Percentiles rank a stretch among this genome's conserved stretches.
phyloP scores from a whole-genome alignment of 2,797 vertebrate genomes.

The Tiaroga cobitis region DNA sequence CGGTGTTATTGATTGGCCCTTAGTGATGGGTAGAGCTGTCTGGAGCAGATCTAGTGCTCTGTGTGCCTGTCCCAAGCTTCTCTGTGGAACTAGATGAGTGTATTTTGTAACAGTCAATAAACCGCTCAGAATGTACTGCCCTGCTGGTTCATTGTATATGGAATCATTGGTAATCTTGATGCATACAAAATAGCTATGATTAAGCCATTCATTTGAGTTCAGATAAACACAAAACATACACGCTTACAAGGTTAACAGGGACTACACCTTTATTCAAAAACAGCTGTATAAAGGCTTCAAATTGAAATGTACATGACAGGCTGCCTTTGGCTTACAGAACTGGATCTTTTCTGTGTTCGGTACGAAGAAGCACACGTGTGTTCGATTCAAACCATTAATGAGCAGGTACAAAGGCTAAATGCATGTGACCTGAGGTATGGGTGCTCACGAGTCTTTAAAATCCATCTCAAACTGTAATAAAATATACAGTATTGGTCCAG shows the following conservation, averaged over 20 bases:
- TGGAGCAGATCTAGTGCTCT: constrained; percentile 74
- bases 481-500: constrained; percentile 53
- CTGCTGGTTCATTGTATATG: constrained; percentile 38
- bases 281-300: constrained; percentile 56
- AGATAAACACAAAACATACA: constrained; percentile 31
- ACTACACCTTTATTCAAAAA: constrained; percentile 67
- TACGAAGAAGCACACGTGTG: not conserved
- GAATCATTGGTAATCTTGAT: not conserved
- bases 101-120: constrained; percentile 81
- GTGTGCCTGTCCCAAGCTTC: constrained; percentile 76
- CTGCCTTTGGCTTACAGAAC: constrained; percentile 21
- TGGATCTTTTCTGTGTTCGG: not conserved
- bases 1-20: constrained; percentile 5
- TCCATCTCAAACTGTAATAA: constrained; percentile 54
- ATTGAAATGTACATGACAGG: constrained; percentile 63
- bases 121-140: constrained; percentile 70
- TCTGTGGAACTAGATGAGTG: constrained; percentile 79
- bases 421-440: constrained; percentile 76
- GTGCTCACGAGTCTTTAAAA: constrained; percentile 66
- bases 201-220: not conserved
- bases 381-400: constrained; percentile 9
- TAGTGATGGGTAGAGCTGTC: constrained; percentile 43
- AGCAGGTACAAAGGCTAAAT: constrained; percentile 53
- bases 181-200: not conserved
- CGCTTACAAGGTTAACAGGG: constrained; percentile 28